A percentile compares a stretch with the other conserved stretches of the same genome.
These are phyloP conservation scores for Sarcophilus harrisii DNA, from an alignment of 2,797 vertebrate species.

Conservation along the genomic window DNA sequence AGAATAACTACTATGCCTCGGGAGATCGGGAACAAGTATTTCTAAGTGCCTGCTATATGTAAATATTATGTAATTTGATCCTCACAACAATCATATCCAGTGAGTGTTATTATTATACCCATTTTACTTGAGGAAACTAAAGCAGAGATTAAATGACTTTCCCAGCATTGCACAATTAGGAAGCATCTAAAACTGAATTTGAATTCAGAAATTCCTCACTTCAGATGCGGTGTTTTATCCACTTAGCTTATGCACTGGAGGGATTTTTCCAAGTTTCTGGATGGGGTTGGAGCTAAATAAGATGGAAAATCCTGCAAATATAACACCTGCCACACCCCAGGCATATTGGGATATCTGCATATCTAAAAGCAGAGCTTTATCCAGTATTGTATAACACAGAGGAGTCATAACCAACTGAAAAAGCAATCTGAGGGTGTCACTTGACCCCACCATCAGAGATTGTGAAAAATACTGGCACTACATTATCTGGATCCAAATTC, in stretches of 20 bases:
- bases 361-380: neutral
- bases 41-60: neutral
- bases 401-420: neutral
- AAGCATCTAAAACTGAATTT: neutral
- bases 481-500: neutral
- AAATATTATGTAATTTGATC: neutral
- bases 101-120: neutral
- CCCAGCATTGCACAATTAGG: neutral
- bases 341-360: neutral
- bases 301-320: neutral
- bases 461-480: neutral
- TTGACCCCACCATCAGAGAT: neutral
- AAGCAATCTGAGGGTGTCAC: neutral
- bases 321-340: neutral
- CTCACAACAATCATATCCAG: neutral
- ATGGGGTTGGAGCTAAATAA: neutral
- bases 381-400: neutral
- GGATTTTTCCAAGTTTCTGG: neutral
- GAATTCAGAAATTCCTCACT: neutral
- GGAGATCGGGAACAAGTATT: neutral
- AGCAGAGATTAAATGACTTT: neutral
- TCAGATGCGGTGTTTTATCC: neutral
- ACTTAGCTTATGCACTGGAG: neutral
- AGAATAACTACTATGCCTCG: neutral
- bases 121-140: neutral